These are phyloP conservation scores for Scotopteryx bipunctaria DNA, from an alignment of 2,888 invertebrate genomes.

Conservation along the genomic window DNA sequence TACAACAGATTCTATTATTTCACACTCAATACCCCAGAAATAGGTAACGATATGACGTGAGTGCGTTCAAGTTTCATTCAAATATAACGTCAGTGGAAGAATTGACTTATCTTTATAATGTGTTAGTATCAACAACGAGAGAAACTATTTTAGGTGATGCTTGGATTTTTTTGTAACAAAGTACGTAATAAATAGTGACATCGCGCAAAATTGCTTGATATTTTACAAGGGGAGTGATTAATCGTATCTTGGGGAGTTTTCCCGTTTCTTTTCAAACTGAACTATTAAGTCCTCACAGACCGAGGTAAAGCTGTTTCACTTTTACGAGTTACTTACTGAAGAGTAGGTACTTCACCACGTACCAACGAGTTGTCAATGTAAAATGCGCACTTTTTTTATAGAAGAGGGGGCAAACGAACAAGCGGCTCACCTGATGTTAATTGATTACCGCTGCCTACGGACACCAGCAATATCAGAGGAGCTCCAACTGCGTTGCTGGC, in stretches of 20 bases:
- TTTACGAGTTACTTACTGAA: constrained; percentile 30
- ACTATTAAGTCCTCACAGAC: constrained; percentile 47
- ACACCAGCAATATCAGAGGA: too few species aligned
- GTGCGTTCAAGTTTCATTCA: constrained; percentile 1
- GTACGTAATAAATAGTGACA: not conserved
- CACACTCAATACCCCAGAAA: constrained; percentile 11
- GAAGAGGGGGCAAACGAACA: too few species aligned
- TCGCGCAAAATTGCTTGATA: too few species aligned
- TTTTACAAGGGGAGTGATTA: constrained; percentile 5
- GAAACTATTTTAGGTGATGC: not conserved
- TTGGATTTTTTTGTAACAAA: not conserved
- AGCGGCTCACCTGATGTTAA: too few species aligned
- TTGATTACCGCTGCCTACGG: too few species aligned
- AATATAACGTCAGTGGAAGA: too few species aligned
- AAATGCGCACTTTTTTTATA: constrained; percentile 1
- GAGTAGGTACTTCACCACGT: constrained; percentile 36
- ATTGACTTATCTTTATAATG: constrained; percentile 1
- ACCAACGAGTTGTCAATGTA: constrained; percentile 43
- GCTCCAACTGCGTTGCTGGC: too few species aligned
- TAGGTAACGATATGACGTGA: constrained; percentile 3
- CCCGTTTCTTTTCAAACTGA: constrained; percentile 43
- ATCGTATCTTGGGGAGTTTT: constrained; percentile 14
- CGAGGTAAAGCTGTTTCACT: constrained; percentile 44
- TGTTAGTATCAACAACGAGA: not conserved
- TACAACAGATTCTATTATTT: constrained; percentile 7